Conservation (phyloP, 2,797 vertebrate genomes). For the Harpagifer antarcticus region DNA sequence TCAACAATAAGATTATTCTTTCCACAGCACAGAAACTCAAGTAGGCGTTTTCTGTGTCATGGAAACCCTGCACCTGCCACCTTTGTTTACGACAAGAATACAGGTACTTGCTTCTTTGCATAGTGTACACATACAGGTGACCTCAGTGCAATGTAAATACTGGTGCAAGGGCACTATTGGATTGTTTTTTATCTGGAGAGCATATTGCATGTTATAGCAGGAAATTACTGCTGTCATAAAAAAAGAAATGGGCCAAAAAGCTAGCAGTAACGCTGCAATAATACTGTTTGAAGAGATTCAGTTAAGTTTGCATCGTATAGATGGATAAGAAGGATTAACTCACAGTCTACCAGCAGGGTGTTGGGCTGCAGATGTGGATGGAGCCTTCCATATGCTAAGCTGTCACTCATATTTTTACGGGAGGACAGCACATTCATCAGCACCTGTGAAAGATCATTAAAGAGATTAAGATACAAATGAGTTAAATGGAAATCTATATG, state of each 20-base stretch:
- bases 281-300: background rate
- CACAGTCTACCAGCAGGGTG: constrained; percentile 93
- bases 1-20: background rate
- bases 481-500: background rate
- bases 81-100: constrained; percentile 18
- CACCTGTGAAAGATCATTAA: constrained; percentile 83
- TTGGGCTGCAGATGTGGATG: constrained; percentile 92
- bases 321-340: constrained; percentile 74
- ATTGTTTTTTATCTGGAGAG: background rate
- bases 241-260: background rate
- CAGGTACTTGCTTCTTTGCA: constrained; percentile 7
- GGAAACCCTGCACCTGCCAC: constrained; percentile 7
- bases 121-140: constrained; percentile 11
- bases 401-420: constrained; percentile 96
- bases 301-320: constrained; percentile 6
- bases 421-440: constrained; percentile 94
- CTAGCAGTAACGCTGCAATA: background rate
- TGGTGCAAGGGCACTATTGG: background rate
- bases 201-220: background rate
- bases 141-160: background rate
- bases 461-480: constrained; percentile 13
- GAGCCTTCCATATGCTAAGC: constrained; percentile 92
- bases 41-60: background rate
- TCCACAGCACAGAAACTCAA: background rate
- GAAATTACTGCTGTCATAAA: background rate